Base-by-base conservation (phyloP, 2,888 invertebrate genomes). In the Lutraria lutraria region DNA sequence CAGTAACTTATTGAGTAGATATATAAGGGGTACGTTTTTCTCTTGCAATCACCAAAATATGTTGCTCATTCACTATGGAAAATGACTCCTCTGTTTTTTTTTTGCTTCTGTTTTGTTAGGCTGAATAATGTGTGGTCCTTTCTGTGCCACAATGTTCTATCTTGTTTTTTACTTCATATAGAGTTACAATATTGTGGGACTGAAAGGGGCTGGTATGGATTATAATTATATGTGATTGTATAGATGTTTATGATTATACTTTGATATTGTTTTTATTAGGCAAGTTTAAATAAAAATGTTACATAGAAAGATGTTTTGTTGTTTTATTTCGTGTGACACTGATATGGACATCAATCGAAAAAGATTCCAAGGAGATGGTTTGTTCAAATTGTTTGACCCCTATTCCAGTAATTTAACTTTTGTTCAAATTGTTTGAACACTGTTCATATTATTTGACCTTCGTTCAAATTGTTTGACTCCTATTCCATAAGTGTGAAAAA, bases 201-300 rank as follows among this genome's bases (percentile, higher is more conserved):
- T 43, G 43, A 43, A 43, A 43, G 43, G 43, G 43, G 43, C 43
- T 43, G 8, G 43, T 43, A 81, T 81, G 43, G 63, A 76, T 84
- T 72, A 84, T 76, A n/a, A n/a, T n/a, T n/a, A 84, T 34, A 31
- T 80, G 80, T 85, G 80, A 79, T 80, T 85, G 85, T 85, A 85
- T 79, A n/a, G 82, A 81, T 52, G 87, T 88, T 79, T 83, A 88
- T 53, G 80, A 76, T 52, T 80, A 85, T 84, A 82, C 72, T 88
- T 88, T 85, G 88, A 85, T 88, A 85, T 88, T 88, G 88, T 88
- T 88, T 88, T 88, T 88, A 88, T 84, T 85, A 88, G 85, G 85
- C 81, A 88, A 88, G 88, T 88, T 88, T 81, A 84, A 76, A 88
- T 88, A 88, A 88, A 88, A 88, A 84, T 83, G 82, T 87, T 83